Base-by-base conservation (phyloP, 2,888 invertebrate genomes). In the Eugnorisma glareosa region DNA sequence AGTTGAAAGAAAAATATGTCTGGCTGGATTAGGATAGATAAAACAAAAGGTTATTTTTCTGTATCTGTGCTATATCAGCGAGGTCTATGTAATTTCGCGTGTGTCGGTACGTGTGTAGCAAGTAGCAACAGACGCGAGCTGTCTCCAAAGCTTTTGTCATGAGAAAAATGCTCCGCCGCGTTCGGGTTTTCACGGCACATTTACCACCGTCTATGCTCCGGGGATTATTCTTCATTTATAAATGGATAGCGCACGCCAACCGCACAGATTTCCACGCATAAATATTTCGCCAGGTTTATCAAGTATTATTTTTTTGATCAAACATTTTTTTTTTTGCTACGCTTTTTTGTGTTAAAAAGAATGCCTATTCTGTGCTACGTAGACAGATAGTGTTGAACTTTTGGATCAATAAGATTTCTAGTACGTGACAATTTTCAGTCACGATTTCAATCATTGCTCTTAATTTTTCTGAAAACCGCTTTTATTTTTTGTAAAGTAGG, bases 151-250 rank as follows among this genome's bases (percentile, higher is more conserved):
- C 94, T 93, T 94, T 95, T 94, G 95, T 94, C 92, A 91, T 91
- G 93, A 93, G 94, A 94, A 94, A 95, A 95, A 95, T 94, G 94
- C 92, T 93, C 89, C 91, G 90, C 88, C 92, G 93, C 93, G 93
- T 93, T 93, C 89, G 93, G 94, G 94, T 93, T 94, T 94, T 95
- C 94, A 95, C 95, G 94, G 90, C 94, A 95, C 96, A 95, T 96
- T 96, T 94, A 92, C 92, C 92, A 89, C 91, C 89, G 92, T 91
- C 94, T 93, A 93, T 94, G 92, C 93, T 91, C 91, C 89, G 82
- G 90, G 93, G 93, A 94, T 95, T 95, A 94, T 94, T 93, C 93
- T 91, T 92, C 93, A 93, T 95, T 94, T 95, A 94, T 94, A 95
- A 95, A 95, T 95, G 95, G 94, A 94, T 94, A 93, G 91, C 92